phyloP scores from a whole-genome alignment of 2,888 invertebrate genomes.

The Drosophila longiperda region DNA sequence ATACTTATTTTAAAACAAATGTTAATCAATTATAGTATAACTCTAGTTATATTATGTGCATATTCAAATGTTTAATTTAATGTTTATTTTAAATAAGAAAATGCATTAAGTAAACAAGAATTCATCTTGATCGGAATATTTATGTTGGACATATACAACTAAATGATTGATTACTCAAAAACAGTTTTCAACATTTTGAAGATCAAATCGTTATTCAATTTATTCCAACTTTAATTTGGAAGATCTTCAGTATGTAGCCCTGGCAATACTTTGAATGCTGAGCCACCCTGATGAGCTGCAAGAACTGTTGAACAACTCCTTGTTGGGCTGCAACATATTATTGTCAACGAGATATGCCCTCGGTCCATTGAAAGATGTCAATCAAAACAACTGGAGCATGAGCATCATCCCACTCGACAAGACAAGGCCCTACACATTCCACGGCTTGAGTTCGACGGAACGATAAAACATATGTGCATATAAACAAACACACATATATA shows the following conservation, averaged over 20 bases:
- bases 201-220: background rate
- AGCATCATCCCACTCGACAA: slow-evolving; percentile 24
- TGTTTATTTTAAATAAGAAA: background rate
- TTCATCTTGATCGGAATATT: background rate
- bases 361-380: slow-evolving; percentile 50
- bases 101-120: background rate
- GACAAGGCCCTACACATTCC: slow-evolving; percentile 23
- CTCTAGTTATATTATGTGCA: no score
- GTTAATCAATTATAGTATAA: no score
- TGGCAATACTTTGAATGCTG: background rate
- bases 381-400: slow-evolving; percentile 59
- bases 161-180: background rate
- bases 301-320: slow-evolving; percentile 16
- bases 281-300: slow-evolving; percentile 11
- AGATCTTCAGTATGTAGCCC: background rate
- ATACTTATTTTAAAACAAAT: background rate
- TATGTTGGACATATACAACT: background rate
- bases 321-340: slow-evolving; percentile 40
- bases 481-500: slow-evolving; percentile 10
- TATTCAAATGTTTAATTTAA: background rate
- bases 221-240: background rate
- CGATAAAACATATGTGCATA: slow-evolving; percentile 45
- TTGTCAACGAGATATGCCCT: slow-evolving; percentile 41
- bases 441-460: slow-evolving; percentile 6
- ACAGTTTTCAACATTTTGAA: background rate